Percentiles rank a stretch among this genome's conserved stretches.
Evolutionary conservation across 2,888 invertebrate species (phyloP).

Genomic region (Muscina levida): DNA sequence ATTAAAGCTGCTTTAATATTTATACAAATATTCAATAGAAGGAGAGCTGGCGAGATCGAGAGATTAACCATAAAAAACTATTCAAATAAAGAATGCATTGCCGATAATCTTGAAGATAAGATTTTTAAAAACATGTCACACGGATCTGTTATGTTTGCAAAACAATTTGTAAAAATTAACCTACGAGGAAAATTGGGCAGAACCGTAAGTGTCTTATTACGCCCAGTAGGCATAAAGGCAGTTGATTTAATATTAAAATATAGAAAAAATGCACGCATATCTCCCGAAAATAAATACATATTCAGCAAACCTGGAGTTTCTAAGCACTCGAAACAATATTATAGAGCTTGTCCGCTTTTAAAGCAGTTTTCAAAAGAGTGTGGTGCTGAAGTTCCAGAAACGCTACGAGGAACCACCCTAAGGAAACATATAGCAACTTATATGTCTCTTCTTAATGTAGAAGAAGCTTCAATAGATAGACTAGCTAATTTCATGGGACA

Average conservation of each 20-base stretch:
- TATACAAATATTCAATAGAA: slow-evolving; percentile 39
- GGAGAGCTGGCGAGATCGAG: slow-evolving; percentile 41
- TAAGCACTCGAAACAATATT: slow-evolving; percentile 10
- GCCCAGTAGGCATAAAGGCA: slow-evolving; percentile 18
- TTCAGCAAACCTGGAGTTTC: slow-evolving; percentile 21
- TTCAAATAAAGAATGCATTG: slow-evolving; percentile 23
- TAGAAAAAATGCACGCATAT: slow-evolving; percentile 31
- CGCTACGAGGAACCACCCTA: slow-evolving; percentile 35
- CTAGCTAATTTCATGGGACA: slow-evolving; percentile 50
- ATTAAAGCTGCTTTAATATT: slow-evolving; percentile 28
- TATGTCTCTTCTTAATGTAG: slow-evolving; percentile 32
- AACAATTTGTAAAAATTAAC: slow-evolving; percentile 30
- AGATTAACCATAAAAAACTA: slow-evolving; percentile 22
- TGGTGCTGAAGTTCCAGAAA: slow-evolving; percentile 34
- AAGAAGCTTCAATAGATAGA: slow-evolving; percentile 37
- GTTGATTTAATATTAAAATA: slow-evolving; percentile 34
- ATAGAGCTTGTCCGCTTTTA: slow-evolving; percentile 25
- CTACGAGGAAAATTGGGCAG: slow-evolving; percentile 37
- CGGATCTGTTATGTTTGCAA: slow-evolving; percentile 11
- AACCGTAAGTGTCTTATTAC: slow-evolving; percentile 25
- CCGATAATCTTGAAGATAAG: slow-evolving; percentile 16
- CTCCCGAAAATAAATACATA: slow-evolving; percentile 13
- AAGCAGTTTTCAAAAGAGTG: slow-evolving; percentile 32
- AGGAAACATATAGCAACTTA: slow-evolving; percentile 40
- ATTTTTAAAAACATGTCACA: slow-evolving; percentile 21